Evolutionary conservation across 2,113 vertebrate species (phyloP), one percentile per base, ranked within the genome.

Genomic region (Anhinga anhinga): DNA sequence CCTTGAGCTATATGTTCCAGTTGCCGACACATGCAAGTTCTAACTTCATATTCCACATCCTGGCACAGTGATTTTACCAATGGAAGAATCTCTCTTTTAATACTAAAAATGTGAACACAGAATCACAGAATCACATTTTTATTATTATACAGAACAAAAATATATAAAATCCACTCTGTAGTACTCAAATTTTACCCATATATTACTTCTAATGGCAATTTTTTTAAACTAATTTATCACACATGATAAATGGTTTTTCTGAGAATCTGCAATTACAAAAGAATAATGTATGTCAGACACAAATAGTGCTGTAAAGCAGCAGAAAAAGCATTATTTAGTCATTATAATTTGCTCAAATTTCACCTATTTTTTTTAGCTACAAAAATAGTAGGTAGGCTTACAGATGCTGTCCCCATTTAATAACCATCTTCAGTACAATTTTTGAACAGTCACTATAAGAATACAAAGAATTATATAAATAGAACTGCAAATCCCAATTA

Each of bases 71-170:
- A 99, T 91, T 98, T 99, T 94, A 99, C 98, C 97, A 99, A 73
- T 4, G 99, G 99, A 97, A 99, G 97, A 95, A 99, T 98, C 93
- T 99, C 99, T 95, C 98, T 99, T 97, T 99, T 99, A 95, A 99
- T 98, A 94, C 99, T 99, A 96, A 96, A 91, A 92, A 80, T 20
- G 18, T 27, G 56, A 96, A 93, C 1, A 86, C 34, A n/a, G n/a
- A n/a, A n/a, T n/a, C n/a, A n/a, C n/a, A n/a, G n/a, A n/a, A n/a
- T n/a, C n/a, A n/a, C n/a, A n/a, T 82, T 71, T 72, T 53, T 11
- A 86, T 96, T 80, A 88, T 61, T 58, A 82, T 15, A 69, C 10
- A 77, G 21, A 90, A 86, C 4, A 81, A 76, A 25, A 82, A 87
- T 27, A 36, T 32, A 45, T 27, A 53, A 84, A 81, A 36, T 19